Conservation (phyloP, 2,797 vertebrate genomes). For the Acrossocheilus fasciatus region DNA sequence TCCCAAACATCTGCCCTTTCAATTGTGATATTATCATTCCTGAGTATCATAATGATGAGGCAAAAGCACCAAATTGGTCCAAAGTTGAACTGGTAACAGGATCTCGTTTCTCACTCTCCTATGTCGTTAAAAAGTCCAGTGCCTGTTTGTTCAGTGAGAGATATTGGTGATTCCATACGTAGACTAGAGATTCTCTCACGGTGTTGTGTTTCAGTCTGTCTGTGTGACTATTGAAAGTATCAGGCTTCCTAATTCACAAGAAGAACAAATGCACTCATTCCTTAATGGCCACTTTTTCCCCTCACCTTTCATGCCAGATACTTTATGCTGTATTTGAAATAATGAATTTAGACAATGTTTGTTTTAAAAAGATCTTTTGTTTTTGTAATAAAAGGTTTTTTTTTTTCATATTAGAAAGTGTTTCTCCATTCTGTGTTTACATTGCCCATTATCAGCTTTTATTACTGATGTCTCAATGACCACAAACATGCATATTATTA, state of each 20-base stretch:
- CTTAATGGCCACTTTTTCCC: neutral
- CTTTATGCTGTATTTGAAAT: neutral
- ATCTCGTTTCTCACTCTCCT: conserved; percentile 12
- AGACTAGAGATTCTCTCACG: conserved; percentile 21
- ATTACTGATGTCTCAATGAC: neutral
- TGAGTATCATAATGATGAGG: neutral
- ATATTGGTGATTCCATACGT: conserved; percentile 26
- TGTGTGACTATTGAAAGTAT: neutral
- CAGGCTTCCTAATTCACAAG: neutral
- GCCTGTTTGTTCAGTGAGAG: conserved; percentile 23
- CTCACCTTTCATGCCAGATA: neutral
- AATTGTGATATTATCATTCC: neutral
- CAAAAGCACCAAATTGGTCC: neutral
- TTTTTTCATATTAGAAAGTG: neutral
- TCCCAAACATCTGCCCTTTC: neutral
- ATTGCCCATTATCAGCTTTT: neutral
- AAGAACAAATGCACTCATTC: neutral
- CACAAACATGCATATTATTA: conserved; percentile 8
- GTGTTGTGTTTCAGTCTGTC: conserved; percentile 33
- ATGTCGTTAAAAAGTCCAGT: conserved; percentile 23
- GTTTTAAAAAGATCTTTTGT: neutral
- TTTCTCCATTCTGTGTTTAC: neutral
- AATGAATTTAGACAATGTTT: neutral
- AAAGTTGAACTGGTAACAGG: neutral
- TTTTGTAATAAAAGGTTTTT: conserved; percentile 12